Evolutionary conservation across 2,113 vertebrate species (phyloP).

Genomic region (Sceloporus undulatus): DNA sequence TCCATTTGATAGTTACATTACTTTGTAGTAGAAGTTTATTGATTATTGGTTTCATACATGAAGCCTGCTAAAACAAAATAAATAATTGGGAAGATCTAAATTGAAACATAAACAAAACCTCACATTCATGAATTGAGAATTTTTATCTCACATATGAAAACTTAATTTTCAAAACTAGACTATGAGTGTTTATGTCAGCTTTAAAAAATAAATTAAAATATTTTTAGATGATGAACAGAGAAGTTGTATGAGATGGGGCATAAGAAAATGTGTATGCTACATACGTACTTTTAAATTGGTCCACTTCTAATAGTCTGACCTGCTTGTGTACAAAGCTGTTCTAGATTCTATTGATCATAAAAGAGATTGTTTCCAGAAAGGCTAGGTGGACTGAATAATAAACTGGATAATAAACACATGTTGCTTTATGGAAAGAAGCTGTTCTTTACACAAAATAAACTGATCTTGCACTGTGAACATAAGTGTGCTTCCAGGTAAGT

Average conservation of each 20-base stretch:
- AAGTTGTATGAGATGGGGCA: neutral
- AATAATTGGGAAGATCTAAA: neutral
- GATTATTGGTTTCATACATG: neutral
- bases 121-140: neutral
- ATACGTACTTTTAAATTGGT: neutral
- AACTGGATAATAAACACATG: neutral
- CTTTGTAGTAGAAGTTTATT: no score
- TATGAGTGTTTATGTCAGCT: neutral
- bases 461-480: neutral
- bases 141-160: neutral
- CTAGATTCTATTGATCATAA: neutral
- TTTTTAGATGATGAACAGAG: neutral
- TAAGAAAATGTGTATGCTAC: neutral
- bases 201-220: neutral
- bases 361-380: slow-evolving; percentile 1
- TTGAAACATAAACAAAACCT: neutral
- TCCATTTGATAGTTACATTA: slow-evolving; percentile 13
- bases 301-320: neutral
- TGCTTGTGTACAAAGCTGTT: neutral
- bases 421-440: slow-evolving; percentile 1
- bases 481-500: neutral
- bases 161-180: neutral
- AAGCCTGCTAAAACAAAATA: neutral
- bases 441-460: neutral
- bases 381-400: neutral